These are phyloP conservation scores for Goniozus legneri DNA, from an alignment of 1,140 invertebrate genomes.

Conservation along the genomic window DNA sequence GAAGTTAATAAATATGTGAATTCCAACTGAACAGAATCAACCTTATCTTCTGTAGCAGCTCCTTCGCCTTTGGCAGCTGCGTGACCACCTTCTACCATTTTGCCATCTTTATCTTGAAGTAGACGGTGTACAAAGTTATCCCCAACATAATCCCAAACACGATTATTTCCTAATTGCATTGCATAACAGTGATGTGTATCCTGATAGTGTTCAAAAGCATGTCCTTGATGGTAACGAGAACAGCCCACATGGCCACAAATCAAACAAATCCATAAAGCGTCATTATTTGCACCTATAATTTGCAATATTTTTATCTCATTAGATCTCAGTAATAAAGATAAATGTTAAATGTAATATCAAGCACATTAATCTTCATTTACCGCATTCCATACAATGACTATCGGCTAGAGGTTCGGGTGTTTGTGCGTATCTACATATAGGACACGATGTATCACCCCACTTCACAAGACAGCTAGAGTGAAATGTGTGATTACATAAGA, in stretches of 20 bases:
- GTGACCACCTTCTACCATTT: constrained; percentile 73
- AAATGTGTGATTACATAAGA: constrained; percentile 98
- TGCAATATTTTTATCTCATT: constrained; percentile 15
- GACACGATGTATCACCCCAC: constrained; percentile 92
- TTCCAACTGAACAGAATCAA: constrained; percentile 90
- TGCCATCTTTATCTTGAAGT: constrained; percentile 97
- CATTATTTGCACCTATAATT: constrained; percentile 56
- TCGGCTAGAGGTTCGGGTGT: constrained; percentile 86
- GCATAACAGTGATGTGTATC: constrained; percentile 96
- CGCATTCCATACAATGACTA: constrained; percentile 82
- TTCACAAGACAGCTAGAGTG: constrained; percentile 92
- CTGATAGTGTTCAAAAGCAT: constrained; percentile 83
- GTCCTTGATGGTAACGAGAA: constrained; percentile 65
- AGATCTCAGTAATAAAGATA: constrained; percentile 3
- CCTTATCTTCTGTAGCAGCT: constrained; percentile 74
- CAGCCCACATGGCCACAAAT: constrained; percentile 99
- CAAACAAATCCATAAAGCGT: constrained; percentile 97
- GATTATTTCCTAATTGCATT: constrained; percentile 90
- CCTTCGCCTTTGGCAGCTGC: constrained; percentile 50
- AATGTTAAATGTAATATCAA: neutral
- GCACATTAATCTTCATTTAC: constrained; percentile 25
- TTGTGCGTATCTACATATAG: constrained; percentile 79
- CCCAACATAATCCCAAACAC: constrained; percentile 96
- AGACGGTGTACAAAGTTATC: constrained; percentile 98
- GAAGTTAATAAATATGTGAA: constrained; percentile 96